Conservation (phyloP, 2,888 invertebrate genomes). For the Thera britannica region DNA sequence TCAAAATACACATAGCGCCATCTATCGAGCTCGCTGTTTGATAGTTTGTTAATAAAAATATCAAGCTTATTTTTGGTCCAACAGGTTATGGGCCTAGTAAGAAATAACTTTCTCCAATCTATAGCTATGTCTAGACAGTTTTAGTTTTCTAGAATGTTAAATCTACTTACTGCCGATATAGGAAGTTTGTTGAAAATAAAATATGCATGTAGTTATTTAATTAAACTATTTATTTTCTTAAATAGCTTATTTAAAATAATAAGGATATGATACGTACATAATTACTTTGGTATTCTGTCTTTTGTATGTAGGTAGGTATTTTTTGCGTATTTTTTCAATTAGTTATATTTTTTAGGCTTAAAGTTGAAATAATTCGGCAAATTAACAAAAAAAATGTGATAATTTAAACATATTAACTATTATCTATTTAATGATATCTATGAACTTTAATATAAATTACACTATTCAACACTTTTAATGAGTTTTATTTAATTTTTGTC, state of each 20-base stretch:
- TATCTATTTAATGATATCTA: constrained; percentile 61
- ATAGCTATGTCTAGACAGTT: no score
- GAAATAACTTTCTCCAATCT: not conserved
- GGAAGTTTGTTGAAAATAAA: not conserved
- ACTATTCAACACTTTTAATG: constrained; percentile 14
- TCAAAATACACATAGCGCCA: not conserved
- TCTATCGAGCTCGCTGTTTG: not conserved
- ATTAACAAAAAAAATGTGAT: constrained; percentile 71
- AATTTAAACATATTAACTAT: constrained; percentile 63
- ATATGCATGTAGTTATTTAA: not conserved
- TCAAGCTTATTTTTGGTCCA: not conserved
- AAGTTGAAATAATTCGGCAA: constrained; percentile 53
- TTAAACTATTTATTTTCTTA: not conserved
- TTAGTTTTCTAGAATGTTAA: not conserved
- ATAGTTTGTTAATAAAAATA: not conserved
- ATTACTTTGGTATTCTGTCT: no score
- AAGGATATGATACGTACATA: no score
- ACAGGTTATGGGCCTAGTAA: not conserved
- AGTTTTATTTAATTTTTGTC: constrained; percentile 6
- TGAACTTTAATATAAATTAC: constrained; percentile 52
- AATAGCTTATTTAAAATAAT: not conserved
- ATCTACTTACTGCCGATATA: not conserved
- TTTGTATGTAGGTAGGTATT: no score
- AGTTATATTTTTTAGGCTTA: constrained; percentile 24
- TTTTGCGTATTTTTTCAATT: no score